Base-by-base conservation (phyloP, 2,888 invertebrate genomes). In the Pseudanteris insignis region DNA sequence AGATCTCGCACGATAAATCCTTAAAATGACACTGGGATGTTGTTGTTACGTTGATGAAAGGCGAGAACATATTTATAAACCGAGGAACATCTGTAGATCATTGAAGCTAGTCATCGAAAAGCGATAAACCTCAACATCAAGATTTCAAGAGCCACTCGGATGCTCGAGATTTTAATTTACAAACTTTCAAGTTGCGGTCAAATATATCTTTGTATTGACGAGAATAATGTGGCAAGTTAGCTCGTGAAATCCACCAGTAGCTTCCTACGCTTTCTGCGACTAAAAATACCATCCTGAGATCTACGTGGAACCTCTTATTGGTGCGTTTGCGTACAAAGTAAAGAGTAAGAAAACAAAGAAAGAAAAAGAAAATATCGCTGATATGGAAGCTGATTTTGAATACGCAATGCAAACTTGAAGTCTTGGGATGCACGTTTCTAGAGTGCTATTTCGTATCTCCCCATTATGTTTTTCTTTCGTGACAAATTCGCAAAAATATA, bases 211-310 rank as follows among this genome's bases (percentile, higher is more conserved):
- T 18, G 21, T 21, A 48, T 57, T 37, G 50, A 50, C 57, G 43
- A 44, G 44, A 50, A 57, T 50, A 50, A 32, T 26, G 32, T 34
- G 12, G 13, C 15, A 25, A 48, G 38, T 21, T 13, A 47, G 21
- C 25, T 25, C 15, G 33, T 6, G 12, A 38, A 37, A 4, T 8
- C 38, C 33, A 38, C 32, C 46, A 54, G 38, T 11, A 28, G 38
- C 46, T 12, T 14, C 33, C 7, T 5, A 11, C 43, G 37, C 13
- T 50, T n/a, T 32, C 44, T 43, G 7, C 29, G 26, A 29, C 57
- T 58, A 50, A 58, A 58, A 50, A 58, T 58, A 58, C 46, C 32
- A 48, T 38, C 32, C 26, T 18, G 24, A 34, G 40, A n/a, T 18
- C 28, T 25, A 13, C 7, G 5, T n/a, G 9, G 8, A 5, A n/a